Evolutionary conservation across 23 tunicate species (phyloP).

Genomic region (Trididemnum clinides): DNA sequence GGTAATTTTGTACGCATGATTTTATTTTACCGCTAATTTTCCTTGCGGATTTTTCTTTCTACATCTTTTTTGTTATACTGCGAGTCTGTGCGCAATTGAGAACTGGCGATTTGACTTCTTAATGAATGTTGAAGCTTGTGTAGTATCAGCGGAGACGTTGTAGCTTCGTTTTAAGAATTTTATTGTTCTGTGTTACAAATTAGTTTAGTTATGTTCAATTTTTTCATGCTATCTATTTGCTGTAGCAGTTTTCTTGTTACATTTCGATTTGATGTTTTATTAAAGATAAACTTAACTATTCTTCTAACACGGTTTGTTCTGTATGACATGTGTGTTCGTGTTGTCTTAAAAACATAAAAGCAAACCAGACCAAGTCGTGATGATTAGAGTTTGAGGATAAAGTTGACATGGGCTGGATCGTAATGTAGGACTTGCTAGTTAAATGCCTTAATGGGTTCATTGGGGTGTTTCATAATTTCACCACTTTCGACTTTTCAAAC

Average conservation of each 20-base stretch:
- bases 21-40: background rate
- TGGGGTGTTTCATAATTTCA: too few relatives aligned
- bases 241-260: constrained; percentile 28
- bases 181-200: constrained; percentile 7
- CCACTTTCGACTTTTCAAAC: too few relatives aligned
- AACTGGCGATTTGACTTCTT: background rate
- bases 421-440: too few relatives aligned
- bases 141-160: too few relatives aligned
- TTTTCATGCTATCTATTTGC: constrained; percentile 22
- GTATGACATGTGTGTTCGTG: constrained; percentile 30
- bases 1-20: constrained; percentile 10
- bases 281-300: background rate
- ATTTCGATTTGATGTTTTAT: constrained; percentile 35
- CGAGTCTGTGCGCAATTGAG: background rate
- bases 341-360: constrained; percentile 9
- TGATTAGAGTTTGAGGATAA: too few relatives aligned
- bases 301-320: constrained; percentile 35
- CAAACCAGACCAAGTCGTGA: too few relatives aligned
- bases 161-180: too few relatives aligned
- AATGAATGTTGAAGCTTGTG: background rate
- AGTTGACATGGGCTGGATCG: too few relatives aligned
- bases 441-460: too few relatives aligned
- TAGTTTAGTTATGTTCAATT: constrained; percentile 2
- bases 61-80: background rate
- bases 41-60: background rate